These are phyloP conservation scores for Siniperca scherzeri DNA, from an alignment of 2,797 vertebrate genomes.

Conservation along the genomic window DNA sequence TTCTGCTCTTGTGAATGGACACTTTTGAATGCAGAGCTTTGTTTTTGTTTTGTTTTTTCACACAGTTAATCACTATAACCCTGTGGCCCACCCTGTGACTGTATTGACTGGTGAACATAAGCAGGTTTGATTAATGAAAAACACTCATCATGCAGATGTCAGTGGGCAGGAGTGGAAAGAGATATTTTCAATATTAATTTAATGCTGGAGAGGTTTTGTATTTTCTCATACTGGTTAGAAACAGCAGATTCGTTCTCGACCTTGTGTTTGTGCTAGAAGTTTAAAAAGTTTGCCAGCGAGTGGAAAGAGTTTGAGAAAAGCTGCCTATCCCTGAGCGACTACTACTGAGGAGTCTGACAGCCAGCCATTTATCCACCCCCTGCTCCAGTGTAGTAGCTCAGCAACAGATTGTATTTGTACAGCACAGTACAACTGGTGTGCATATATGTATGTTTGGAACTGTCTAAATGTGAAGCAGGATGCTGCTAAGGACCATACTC, in stretches of 20 bases:
- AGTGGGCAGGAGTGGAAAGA: not conserved
- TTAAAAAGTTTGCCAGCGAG: not conserved
- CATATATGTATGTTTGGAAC: not conserved
- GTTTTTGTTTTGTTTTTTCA: constrained; percentile 5
- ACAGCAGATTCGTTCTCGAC: not conserved
- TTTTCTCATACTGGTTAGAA: not conserved
- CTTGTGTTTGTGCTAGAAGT: not conserved
- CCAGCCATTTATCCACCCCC: not conserved
- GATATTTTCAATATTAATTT: constrained; percentile 14
- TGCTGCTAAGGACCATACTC: not conserved
- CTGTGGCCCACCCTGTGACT: constrained; percentile 10
- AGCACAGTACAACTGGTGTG: not conserved
- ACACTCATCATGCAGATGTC: constrained; percentile 8
- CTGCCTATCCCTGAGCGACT: not conserved
- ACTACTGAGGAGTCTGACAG: not conserved
- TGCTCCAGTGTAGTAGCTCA: not conserved
- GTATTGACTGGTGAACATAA: constrained; percentile 30
- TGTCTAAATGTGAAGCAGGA: not conserved
- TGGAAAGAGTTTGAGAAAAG: not conserved
- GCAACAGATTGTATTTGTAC: not conserved
- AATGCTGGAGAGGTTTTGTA: constrained; percentile 12
- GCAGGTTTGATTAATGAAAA: constrained; percentile 33
- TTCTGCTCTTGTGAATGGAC: constrained; percentile 10
- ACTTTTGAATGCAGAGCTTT: constrained; percentile 26
- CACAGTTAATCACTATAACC: constrained; percentile 33